Evolutionary conservation across 1,140 invertebrate species (phyloP).

Genomic region (Cyclargus thomasi): DNA sequence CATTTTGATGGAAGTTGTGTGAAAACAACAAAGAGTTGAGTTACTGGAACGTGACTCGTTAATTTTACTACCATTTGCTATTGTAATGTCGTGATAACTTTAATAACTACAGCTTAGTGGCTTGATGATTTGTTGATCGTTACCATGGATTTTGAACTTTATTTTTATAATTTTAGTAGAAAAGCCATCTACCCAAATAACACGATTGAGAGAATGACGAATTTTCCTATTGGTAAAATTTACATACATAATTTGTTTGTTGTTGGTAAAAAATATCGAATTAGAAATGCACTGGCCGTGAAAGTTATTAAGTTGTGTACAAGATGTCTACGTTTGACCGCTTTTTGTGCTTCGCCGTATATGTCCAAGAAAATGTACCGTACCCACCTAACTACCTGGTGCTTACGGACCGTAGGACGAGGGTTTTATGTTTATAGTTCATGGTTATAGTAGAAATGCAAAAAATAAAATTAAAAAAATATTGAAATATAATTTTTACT

Average conservation of each 20-base stretch:
- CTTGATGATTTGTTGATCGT: too few species aligned
- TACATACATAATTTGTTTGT: too few species aligned
- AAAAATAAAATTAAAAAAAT: too few species aligned
- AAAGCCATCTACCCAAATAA: too few species aligned
- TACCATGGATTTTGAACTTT: too few species aligned
- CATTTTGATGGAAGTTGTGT: conserved; percentile 1
- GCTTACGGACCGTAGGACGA: neutral
- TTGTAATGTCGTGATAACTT: conserved; percentile 8
- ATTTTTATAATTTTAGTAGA: too few species aligned
- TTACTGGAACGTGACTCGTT: conserved; percentile 11
- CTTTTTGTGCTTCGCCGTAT: neutral
- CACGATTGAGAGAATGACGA: too few species aligned
- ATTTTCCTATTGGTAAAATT: too few species aligned
- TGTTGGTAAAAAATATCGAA: neutral
- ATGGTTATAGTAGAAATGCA: too few species aligned
- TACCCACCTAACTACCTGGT: neutral
- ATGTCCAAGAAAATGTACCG: conserved; percentile 7
- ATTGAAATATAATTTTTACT: too few species aligned
- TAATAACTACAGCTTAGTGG: neutral
- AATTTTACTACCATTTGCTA: conserved; percentile 11
- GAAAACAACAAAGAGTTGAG: conserved; percentile 3
- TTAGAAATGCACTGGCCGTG: neutral
- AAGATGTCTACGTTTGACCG: neutral
- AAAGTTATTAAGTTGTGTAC: neutral
- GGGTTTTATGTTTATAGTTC: neutral